A percentile compares a stretch with the other conserved stretches of the same genome.
phyloP scores from a whole-genome alignment of 2,113 vertebrate species.

The Dolichallabes microphthalmus region DNA sequence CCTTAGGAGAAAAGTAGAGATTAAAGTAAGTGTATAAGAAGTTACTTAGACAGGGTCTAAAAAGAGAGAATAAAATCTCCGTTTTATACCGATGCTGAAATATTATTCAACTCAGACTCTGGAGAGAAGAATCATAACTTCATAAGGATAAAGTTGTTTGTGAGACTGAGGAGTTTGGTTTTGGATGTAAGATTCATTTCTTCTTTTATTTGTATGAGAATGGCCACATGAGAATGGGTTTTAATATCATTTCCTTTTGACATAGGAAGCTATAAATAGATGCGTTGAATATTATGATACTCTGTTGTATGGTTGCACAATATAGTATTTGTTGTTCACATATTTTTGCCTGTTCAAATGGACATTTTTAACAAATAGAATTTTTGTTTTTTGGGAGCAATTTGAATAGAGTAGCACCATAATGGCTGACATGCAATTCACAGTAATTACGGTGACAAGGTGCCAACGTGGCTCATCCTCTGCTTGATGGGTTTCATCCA shows the following conservation, averaged over 20 bases:
- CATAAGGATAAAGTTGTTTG: neutral
- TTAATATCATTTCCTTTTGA: neutral
- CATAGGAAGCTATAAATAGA: neutral
- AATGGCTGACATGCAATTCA: neutral
- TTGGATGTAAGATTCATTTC: neutral
- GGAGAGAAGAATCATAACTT: neutral
- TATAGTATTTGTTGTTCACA: neutral
- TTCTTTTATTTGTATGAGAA: neutral
- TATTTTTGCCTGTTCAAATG: neutral
- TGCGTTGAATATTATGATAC: neutral
- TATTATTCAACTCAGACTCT: conserved; percentile 1
- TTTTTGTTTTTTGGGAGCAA: neutral
- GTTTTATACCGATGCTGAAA: neutral
- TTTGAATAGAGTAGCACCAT: neutral
- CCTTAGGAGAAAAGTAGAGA: conserved; percentile 19
- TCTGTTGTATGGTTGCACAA: neutral
- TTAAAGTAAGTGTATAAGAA: conserved; percentile 24
- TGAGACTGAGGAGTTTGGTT: neutral
- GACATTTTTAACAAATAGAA: neutral
- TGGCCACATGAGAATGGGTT: neutral
- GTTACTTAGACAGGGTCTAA: neutral
- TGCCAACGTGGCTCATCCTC: too few species aligned
- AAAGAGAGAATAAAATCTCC: neutral
- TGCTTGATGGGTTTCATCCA: too few species aligned
- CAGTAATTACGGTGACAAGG: too few species aligned